A percentile compares a stretch with the other conserved stretches of the same genome.
phyloP scores from a whole-genome alignment of 2,113 vertebrate genomes.

The Rhodinocichla rosea region DNA sequence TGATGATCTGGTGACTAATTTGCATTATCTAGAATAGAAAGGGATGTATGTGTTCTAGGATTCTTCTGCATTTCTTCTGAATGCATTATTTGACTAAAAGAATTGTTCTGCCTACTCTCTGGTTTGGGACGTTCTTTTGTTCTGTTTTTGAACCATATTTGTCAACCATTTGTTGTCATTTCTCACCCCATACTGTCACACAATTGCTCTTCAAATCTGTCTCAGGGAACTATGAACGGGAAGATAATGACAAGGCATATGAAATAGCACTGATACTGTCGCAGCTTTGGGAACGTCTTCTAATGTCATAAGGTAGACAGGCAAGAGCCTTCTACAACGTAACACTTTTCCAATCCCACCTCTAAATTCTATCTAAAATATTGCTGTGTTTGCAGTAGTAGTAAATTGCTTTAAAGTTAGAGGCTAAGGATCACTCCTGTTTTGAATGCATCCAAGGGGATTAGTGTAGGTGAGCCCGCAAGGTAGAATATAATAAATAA shows the following conservation, averaged over 20 bases:
- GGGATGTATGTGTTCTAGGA: rapidly evolving
- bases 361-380: background rate
- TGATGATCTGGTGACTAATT: background rate
- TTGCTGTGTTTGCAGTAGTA: background rate
- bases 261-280: background rate
- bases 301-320: background rate
- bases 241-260: background rate
- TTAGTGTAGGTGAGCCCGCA: background rate
- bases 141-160: background rate
- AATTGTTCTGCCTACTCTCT: background rate
- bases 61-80: background rate
- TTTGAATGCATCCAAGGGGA: background rate
- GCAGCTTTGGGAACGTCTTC: background rate
- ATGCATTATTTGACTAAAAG: background rate
- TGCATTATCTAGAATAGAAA: background rate
- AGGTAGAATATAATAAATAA: background rate
- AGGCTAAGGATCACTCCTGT: background rate
- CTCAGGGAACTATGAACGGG: background rate
- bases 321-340: background rate
- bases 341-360: background rate
- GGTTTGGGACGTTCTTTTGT: background rate
- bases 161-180: background rate
- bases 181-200: background rate
- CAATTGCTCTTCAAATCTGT: background rate
- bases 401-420: background rate